phyloP scores from a whole-genome alignment of 1,140 invertebrate genomes.

The Lethrus apterus region DNA sequence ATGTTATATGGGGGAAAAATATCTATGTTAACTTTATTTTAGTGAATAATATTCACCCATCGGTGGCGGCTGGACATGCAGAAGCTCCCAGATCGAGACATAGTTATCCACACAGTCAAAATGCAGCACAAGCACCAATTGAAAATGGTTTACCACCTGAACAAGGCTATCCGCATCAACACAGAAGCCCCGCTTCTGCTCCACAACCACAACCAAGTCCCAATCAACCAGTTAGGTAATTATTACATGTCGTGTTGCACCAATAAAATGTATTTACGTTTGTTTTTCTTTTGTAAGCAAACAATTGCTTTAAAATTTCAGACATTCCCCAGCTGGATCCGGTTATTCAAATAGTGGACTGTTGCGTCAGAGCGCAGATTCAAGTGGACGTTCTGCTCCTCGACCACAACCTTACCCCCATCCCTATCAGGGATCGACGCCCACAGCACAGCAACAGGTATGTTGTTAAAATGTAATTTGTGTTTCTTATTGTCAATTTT shows the following conservation, averaged over 20 bases:
- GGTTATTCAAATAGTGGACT: conserved; percentile 33
- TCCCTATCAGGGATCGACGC: conserved; percentile 19
- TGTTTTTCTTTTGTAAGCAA: conserved; percentile 2
- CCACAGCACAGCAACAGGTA: conserved; percentile 34
- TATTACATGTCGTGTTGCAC: too few relatives aligned
- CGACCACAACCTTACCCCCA: conserved; percentile 27
- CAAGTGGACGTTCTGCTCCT: conserved; percentile 30
- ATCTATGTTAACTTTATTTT: too few relatives aligned
- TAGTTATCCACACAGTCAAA: conserved; percentile 41
- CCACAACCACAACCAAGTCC: conserved; percentile 45
- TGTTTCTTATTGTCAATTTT: not conserved
- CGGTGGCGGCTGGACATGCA: conserved; percentile 41
- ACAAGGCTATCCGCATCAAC: conserved; percentile 43
- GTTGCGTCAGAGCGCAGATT: conserved; percentile 32
- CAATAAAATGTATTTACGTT: not conserved
- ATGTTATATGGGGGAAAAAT: too few relatives aligned
- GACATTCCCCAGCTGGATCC: conserved; percentile 34
- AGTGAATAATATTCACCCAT: conserved; percentile 50
- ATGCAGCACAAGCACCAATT: conserved; percentile 29
- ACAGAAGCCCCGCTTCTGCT: conserved; percentile 37
- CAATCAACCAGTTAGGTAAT: conserved; percentile 43
- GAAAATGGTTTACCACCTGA: conserved; percentile 48
- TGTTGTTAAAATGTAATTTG: not conserved
- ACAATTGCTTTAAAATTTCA: conserved; percentile 40
- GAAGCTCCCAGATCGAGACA: conserved; percentile 41